Conservation (phyloP, 2,113 vertebrate genomes). For the Myotis lucifugus region DNA sequence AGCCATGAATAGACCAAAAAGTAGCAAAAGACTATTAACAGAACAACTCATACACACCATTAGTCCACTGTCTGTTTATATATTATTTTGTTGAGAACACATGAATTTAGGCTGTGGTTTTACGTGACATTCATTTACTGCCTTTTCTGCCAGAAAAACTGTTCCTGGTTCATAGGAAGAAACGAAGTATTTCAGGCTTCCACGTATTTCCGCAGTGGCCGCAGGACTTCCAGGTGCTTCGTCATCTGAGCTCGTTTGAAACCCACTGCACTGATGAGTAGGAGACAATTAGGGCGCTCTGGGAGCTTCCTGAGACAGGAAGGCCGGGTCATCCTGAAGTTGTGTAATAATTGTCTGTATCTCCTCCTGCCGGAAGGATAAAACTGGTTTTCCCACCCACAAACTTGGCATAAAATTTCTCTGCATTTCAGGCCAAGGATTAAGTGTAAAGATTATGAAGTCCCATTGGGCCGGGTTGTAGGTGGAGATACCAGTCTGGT, state of each 20-base stretch:
- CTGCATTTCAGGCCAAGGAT: neutral
- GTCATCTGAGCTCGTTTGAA: neutral
- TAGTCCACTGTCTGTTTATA: neutral
- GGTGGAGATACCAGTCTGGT: neutral
- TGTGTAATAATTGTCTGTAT: neutral
- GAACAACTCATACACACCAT: neutral
- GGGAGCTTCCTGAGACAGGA: constrained; percentile 58
- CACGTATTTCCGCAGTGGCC: neutral
- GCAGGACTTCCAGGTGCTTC: neutral
- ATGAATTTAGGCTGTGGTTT: neutral
- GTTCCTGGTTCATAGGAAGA: neutral
- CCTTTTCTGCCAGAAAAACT: neutral
- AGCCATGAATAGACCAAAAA: neutral
- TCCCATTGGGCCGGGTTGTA: neutral
- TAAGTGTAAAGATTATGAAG: neutral
- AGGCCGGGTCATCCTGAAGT: neutral
- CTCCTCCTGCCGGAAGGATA: constrained; percentile 63
- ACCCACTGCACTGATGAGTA: neutral
- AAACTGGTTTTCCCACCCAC: constrained; percentile 58
- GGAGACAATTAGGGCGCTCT: neutral
- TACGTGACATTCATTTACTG: neutral
- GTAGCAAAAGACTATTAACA: neutral
- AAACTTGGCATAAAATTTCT: constrained; percentile 4
- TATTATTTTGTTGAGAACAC: neutral
- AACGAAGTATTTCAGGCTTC: neutral